Percentiles rank a stretch among this genome's conserved stretches.
Evolutionary conservation across 2,113 vertebrate genomes (phyloP).

Genomic region (Tragelaphus strepsiceros): DNA sequence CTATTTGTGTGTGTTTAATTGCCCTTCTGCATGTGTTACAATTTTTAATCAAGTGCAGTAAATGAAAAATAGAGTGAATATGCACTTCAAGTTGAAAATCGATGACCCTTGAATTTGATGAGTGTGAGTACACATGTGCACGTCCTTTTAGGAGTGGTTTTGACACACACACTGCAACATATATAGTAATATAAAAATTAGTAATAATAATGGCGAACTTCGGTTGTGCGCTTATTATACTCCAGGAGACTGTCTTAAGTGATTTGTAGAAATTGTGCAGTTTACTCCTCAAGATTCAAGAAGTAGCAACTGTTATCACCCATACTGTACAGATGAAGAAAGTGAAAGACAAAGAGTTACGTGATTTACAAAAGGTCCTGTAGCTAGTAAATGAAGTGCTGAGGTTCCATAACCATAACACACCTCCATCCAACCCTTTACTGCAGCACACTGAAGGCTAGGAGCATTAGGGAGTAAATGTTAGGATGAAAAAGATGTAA

Average conservation of each 20-base stretch:
- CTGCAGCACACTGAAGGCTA: neutral
- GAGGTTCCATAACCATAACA: neutral
- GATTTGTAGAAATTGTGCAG: neutral
- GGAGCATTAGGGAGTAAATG: neutral
- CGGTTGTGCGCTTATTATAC: neutral
- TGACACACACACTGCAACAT: neutral
- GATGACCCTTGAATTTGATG: neutral
- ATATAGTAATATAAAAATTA: neutral
- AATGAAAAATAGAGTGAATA: neutral
- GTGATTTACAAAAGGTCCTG: neutral
- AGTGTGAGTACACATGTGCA: neutral
- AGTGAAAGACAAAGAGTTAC: neutral
- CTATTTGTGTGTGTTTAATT: neutral
- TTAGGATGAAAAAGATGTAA: neutral
- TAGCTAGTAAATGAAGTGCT: neutral
- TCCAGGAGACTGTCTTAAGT: neutral
- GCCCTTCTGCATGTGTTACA: neutral
- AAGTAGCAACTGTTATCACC: neutral
- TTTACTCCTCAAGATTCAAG: neutral
- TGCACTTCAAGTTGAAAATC: neutral
- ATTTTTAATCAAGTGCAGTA: neutral
- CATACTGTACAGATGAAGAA: neutral
- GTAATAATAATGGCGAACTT: neutral
- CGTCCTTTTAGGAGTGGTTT: neutral
- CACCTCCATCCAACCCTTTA: rapidly evolving